Evolutionary conservation across 53 echinoderm and acorn worm genomes (phyloP).

Genomic region (Paelopatides confundens): DNA sequence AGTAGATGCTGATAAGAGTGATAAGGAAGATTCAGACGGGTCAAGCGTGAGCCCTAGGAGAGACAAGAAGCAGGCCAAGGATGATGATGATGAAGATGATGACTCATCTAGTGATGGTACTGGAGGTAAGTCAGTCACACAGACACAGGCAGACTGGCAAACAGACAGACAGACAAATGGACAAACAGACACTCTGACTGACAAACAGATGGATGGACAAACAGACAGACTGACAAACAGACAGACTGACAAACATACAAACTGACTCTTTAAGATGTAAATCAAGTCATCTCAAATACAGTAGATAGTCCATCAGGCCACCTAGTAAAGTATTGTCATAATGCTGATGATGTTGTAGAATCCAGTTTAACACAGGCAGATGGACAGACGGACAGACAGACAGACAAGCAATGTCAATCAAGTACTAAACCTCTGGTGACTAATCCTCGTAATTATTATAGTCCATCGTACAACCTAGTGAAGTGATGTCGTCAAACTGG

Average conservation of each 20-base stretch:
- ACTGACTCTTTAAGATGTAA: too few species aligned
- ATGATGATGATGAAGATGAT: constrained; percentile 83
- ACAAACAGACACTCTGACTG: neutral
- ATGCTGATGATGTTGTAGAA: too few species aligned
- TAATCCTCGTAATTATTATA: too few species aligned
- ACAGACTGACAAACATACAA: too few species aligned
- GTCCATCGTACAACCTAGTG: too few species aligned
- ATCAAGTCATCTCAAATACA: too few species aligned
- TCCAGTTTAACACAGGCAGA: neutral
- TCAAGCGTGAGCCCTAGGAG: constrained; percentile 13
- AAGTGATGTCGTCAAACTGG: too few species aligned
- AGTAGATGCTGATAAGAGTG: constrained; percentile 37
- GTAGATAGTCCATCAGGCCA: too few species aligned
- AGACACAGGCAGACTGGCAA: neutral
- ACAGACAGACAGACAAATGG: neutral
- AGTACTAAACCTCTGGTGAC: too few species aligned
- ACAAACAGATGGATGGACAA: neutral
- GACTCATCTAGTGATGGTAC: constrained; percentile 90
- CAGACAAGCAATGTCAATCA: too few species aligned
- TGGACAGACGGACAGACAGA: neutral
- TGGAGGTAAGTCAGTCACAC: constrained; percentile 46
- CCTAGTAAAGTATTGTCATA: too few species aligned
- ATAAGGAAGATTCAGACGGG: constrained; percentile 34
- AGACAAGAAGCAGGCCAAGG: constrained; percentile 7
- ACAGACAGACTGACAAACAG: neutral